These are phyloP conservation scores for Sinocyclocheilus grahami DNA, from an alignment of 2,113 vertebrate genomes.

Conservation along the genomic window DNA sequence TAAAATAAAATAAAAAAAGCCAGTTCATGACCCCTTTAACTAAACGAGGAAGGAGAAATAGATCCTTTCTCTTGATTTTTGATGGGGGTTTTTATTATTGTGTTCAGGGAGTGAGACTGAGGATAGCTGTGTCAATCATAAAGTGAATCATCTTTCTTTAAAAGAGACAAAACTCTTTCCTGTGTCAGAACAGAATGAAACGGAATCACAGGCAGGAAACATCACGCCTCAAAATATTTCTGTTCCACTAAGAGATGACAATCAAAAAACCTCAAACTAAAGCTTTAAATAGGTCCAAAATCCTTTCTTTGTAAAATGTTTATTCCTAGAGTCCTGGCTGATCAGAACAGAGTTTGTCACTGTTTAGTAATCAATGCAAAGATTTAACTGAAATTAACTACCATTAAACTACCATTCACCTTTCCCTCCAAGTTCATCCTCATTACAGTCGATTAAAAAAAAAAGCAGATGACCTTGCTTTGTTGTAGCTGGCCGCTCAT, in stretches of 20 bases:
- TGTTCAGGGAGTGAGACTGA: not conserved
- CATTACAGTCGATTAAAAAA: not conserved
- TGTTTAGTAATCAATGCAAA: not conserved
- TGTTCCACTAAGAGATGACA: not conserved
- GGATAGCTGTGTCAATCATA: constrained; percentile 7
- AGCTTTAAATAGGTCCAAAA: not conserved
- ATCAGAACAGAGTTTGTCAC: not conserved
- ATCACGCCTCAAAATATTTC: constrained; percentile 20
- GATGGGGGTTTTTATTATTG: not conserved
- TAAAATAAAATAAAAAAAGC: too few relatives aligned
- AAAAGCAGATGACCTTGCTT: not conserved
- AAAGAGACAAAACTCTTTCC: constrained; percentile 13
- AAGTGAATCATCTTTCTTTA: constrained; percentile 17
- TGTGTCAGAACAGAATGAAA: not conserved
- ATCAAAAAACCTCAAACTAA: constrained; percentile 11
- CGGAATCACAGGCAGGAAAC: constrained; percentile 13
- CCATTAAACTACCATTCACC: not conserved
- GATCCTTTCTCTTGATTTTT: not conserved
- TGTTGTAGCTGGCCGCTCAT: not conserved
- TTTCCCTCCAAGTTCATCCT: not conserved
- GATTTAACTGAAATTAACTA: not conserved
- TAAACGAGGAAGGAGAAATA: not conserved
- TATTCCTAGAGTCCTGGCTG: not conserved
- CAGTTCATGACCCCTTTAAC: not conserved
- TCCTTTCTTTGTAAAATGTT: not conserved